Base-by-base conservation (phyloP, 2,888 invertebrate genomes). In the Teleiodes luculella region DNA sequence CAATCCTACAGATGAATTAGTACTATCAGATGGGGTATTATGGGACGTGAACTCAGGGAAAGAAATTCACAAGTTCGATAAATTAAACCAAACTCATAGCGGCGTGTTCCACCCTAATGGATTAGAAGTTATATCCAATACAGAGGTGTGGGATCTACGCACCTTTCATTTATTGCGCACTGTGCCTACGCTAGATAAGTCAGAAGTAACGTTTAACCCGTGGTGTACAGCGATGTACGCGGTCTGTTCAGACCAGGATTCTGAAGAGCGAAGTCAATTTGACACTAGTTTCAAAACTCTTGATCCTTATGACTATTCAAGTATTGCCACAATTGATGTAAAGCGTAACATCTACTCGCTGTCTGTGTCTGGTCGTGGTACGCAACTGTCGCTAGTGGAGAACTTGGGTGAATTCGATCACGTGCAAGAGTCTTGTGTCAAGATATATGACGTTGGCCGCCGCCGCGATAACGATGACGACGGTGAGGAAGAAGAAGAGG, bases 81-180 rank as follows among this genome's bases (percentile, higher is more conserved):
- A 99, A 81, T 91, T 99, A 33, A 99, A 98, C 88, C 96, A 97
- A 75, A 95, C 95, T 39, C 93, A 98, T 54, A 98, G 97, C 74
- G 99, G 98, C 0, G 95, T 97, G 5, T 99, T 99, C 74, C 98
- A 98, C 91, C 98, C 98, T 0, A 97, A 97, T 76, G 98, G 98
- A 0, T 89, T 97, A 58, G 98, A 98, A 90, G 93, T 98, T 37
- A 96, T 99, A 70, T 97, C 98, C 53, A 99, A 99, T 77, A 97
- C 98, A 0, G 98, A 99, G 92, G 97, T 99, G 52, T 99, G 99
- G 99, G 99, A 99, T 79, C 83, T 99, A 24, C 90, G 99, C 64
- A 98, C 98, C 39, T 98, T 97, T 81, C 97, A 98, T 74, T 86
- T 99, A 39, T 85, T 99, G 33, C 94, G 97, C 76, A 98, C 98